A percentile compares a stretch with the other conserved stretches of the same genome.
Evolutionary conservation across 2,113 vertebrate genomes (phyloP).

Genomic region (Egretta garzetta): DNA sequence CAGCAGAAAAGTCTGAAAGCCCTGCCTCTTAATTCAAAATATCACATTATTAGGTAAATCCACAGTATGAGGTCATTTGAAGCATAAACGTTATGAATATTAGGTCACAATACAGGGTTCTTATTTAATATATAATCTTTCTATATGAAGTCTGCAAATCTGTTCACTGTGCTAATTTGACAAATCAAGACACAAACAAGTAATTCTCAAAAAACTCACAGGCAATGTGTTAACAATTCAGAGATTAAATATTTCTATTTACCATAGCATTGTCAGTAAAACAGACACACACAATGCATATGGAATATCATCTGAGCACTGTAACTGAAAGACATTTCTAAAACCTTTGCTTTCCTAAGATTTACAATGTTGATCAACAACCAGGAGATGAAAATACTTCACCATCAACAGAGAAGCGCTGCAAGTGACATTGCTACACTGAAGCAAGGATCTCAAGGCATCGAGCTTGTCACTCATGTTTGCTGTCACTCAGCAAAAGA

Average conservation of each 20-base stretch:
- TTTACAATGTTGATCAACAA: not conserved
- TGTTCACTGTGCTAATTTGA: not conserved
- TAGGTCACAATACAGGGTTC: not conserved
- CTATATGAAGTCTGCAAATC: not conserved
- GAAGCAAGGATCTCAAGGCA: not conserved
- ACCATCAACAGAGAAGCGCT: fast-evolving
- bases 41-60: not conserved
- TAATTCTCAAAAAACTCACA: not conserved
- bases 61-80: not conserved
- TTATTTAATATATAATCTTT: not conserved
- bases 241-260: not conserved
- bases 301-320: not conserved
- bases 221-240: not conserved
- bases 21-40: not conserved
- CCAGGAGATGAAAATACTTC: not conserved
- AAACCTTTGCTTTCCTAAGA: not conserved
- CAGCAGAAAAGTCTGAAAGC: not conserved
- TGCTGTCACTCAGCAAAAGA: not conserved
- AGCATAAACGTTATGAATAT: not conserved
- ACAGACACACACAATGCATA: not conserved
- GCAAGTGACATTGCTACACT: not conserved
- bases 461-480: not conserved
- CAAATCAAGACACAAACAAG: not conserved
- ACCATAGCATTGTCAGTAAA: not conserved
- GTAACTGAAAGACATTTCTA: not conserved